These are phyloP conservation scores for Steinernema scapterisci DNA, from an alignment of 2,888 invertebrate genomes.

Conservation along the genomic window DNA sequence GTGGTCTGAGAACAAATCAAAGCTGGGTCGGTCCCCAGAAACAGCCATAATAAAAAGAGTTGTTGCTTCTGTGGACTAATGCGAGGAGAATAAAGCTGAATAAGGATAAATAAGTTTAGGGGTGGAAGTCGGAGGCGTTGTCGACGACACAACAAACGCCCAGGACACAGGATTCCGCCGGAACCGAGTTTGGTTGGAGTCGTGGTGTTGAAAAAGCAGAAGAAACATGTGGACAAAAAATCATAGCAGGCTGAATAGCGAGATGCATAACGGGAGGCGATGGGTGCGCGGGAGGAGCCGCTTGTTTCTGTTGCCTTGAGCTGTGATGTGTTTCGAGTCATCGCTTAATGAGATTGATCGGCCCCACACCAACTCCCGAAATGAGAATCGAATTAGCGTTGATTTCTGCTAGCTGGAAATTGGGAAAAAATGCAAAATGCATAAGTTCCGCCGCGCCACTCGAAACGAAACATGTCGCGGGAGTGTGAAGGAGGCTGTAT, in stretches of 20 bases:
- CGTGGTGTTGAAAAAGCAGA: background rate
- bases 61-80: background rate
- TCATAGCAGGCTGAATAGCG: background rate
- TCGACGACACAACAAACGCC: background rate
- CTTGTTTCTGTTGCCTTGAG: slow-evolving; percentile 14
- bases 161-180: background rate
- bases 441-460: background rate
- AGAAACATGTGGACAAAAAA: background rate
- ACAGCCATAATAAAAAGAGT: background rate
- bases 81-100: background rate
- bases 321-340: slow-evolving; percentile 13
- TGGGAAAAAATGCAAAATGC: slow-evolving; percentile 11
- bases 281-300: too few relatives aligned
- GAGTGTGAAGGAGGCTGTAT: background rate
- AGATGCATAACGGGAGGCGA: background rate
- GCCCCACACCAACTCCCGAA: slow-evolving; percentile 21
- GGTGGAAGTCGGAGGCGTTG: background rate
- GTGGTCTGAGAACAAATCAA: background rate
- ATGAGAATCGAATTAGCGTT: slow-evolving; percentile 30
- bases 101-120: slow-evolving; percentile 19
- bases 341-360: slow-evolving; percentile 29
- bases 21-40: background rate
- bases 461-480: background rate
- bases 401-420: slow-evolving; percentile 25
- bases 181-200: background rate